Base-by-base conservation (phyloP, 2,888 invertebrate species). In the Slavum lentiscoides region DNA sequence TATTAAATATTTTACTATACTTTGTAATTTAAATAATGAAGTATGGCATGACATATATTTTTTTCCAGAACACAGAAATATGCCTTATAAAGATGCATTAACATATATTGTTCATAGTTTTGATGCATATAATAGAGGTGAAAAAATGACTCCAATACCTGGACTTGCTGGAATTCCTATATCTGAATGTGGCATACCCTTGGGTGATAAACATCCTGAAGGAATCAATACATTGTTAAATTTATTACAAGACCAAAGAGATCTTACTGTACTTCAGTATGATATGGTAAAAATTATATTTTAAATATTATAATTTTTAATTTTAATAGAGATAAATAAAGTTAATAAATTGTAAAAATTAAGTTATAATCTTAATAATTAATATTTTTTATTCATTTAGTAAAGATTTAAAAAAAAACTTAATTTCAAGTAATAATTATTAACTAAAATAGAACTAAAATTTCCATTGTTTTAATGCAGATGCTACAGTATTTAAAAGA, bases 61-160 rank as follows among this genome's bases (percentile, higher is more conserved):
- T n/a, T 62, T 80, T 82, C 7, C 89, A 92, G 97, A 97, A 86
- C 97, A 97, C 87, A 91, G 97, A 84, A 97, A 97, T 88, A 97
- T 97, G 95, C 96, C 96, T 0, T 86, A 96, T 61, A 96, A 97
- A 81, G 96, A 97, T 87, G 95, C 97, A 0, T 88, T 97, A 82
- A 90, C 90, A 83, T 88, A 97, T 83, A 89, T 97, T 53, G 90
- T 91, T 13, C 90, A 92, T 1, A 93, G 94, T 85, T 92, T 91
- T 85, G 89, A 89, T 43, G 88, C 86, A 84, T 91, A 91, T 85
- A 87, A 89, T 81, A 89, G 89, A 30, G 87, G 88, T 82, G 86
- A 86, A 86, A 87, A 89, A 74, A 90, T 90, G 83, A 89, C 83
- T 1, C 85, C 86, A 81, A 86, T 87, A 84, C 86, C 87, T 19